A percentile compares a stretch with the other conserved stretches of the same genome.
These are phyloP conservation scores for Gnathonemus echidnorhynchus DNA, from an alignment of 2,113 vertebrate species.

Conservation along the genomic window DNA sequence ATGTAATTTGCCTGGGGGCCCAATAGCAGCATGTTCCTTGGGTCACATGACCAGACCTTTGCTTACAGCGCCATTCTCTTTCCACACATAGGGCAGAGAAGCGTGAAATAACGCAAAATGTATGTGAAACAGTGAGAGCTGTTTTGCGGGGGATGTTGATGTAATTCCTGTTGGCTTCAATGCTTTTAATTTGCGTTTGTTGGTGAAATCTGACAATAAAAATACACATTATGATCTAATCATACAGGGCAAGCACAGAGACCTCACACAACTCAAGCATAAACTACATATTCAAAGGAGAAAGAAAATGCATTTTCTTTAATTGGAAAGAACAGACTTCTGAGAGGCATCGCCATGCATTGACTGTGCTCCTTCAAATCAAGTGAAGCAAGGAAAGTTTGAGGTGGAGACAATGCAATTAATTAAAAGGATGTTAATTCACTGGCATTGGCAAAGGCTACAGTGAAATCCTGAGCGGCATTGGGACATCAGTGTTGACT, in stretches of 20 bases:
- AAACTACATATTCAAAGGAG: slow-evolving; percentile 22
- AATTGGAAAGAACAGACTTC: slow-evolving; percentile 32
- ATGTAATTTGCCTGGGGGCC: background rate
- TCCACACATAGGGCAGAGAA: background rate
- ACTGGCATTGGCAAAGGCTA: slow-evolving; percentile 29
- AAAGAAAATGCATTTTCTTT: slow-evolving; percentile 13
- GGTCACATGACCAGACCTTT: background rate
- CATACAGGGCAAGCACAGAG: slow-evolving; percentile 30
- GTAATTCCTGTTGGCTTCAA: background rate
- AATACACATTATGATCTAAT: background rate
- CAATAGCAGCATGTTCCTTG: background rate
- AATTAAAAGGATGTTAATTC: slow-evolving; percentile 49
- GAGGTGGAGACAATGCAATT: slow-evolving; percentile 47
- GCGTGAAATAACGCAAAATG: background rate
- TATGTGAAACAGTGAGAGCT: background rate
- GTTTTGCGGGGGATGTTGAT: background rate
- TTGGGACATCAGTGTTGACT: slow-evolving; percentile 24
- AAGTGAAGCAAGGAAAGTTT: slow-evolving; percentile 40
- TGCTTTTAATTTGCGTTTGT: background rate
- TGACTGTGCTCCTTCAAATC: slow-evolving; percentile 45
- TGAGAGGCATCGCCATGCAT: slow-evolving; percentile 39
- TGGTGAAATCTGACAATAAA: background rate
- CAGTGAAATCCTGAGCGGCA: slow-evolving; percentile 23
- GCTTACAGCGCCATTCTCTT: background rate
- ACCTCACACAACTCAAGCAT: slow-evolving; percentile 30